Evolutionary conservation across 1,140 invertebrate genomes (phyloP).

Genomic region (Chrysoperla carnea): DNA sequence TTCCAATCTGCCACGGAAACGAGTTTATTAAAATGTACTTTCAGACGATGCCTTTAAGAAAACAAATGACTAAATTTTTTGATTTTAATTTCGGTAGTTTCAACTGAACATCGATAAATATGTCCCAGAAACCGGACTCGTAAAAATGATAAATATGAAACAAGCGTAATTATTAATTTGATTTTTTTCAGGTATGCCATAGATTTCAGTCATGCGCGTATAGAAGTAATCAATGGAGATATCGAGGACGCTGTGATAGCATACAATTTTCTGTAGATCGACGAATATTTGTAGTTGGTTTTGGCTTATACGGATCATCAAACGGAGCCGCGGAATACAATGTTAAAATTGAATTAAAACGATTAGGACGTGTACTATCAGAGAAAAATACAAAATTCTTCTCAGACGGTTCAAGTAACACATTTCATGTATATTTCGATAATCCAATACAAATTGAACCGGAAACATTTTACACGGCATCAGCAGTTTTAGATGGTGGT

Average conservation of each 20-base stretch:
- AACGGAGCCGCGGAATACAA: conserved; percentile 81
- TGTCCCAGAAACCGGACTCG: too few relatives aligned
- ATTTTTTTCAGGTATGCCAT: conserved; percentile 64
- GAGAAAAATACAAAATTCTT: conserved; percentile 86
- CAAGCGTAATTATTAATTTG: too few relatives aligned
- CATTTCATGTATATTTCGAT: conserved; percentile 84
- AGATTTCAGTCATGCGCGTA: conserved; percentile 92
- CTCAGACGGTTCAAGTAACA: conserved; percentile 83
- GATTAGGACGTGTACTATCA: conserved; percentile 64
- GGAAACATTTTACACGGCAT: conserved; percentile 80
- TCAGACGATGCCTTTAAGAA: too few relatives aligned
- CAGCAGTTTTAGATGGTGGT: conserved; percentile 71
- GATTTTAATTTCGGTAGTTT: too few relatives aligned
- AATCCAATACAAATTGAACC: conserved; percentile 85
- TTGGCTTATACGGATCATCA: conserved; percentile 81
- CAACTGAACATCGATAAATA: too few relatives aligned
- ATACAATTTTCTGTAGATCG: conserved; percentile 88
- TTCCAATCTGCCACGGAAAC: too few relatives aligned
- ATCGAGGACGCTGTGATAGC: conserved; percentile 76
- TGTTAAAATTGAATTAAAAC: conserved; percentile 79
- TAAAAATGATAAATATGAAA: too few relatives aligned
- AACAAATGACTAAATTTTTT: too few relatives aligned
- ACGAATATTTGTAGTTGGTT: conserved; percentile 82
- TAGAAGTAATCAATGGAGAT: conserved; percentile 89
- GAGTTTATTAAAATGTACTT: too few relatives aligned